These are phyloP conservation scores for Hirundo rustica DNA, from an alignment of 2,797 vertebrate genomes.

Conservation along the genomic window DNA sequence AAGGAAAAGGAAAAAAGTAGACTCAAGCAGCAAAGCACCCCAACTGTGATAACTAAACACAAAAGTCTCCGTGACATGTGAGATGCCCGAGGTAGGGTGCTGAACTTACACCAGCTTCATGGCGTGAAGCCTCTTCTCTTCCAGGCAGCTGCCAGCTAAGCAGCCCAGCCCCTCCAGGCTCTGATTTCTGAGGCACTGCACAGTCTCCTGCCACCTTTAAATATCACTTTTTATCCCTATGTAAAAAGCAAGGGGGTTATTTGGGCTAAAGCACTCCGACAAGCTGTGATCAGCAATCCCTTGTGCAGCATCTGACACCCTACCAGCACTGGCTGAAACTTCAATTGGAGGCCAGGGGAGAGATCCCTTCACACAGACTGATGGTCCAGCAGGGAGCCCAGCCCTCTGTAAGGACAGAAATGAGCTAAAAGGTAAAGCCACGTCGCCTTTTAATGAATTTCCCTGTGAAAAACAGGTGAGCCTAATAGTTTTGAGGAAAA, in stretches of 20 bases:
- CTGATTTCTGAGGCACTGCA: not conserved
- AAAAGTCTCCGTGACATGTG: not conserved
- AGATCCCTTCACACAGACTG: fast-evolving
- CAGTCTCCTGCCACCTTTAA: not conserved
- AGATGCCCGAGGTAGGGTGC: not conserved
- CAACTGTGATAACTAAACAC: not conserved
- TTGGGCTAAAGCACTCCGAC: not conserved
- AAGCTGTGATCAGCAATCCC: not conserved
- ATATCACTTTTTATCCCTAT: fast-evolving
- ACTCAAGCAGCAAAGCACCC: not conserved
- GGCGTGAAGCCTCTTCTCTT: not conserved
- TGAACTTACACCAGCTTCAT: not conserved
- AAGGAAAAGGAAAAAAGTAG: not conserved
- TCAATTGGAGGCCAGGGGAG: fast-evolving
- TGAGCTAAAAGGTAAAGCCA: not conserved
- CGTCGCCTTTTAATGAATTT: fast-evolving
- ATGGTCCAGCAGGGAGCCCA: fast-evolving
- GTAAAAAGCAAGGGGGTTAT: not conserved
- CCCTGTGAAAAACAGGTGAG: fast-evolving
- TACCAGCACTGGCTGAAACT: fast-evolving
- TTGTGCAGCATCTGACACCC: not conserved
- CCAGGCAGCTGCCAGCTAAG: not conserved
- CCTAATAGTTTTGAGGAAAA: not conserved
- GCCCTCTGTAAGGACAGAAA: not conserved
- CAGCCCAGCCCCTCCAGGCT: not conserved